Conservation (phyloP, 2,113 vertebrate genomes). For the Channa maculata region DNA sequence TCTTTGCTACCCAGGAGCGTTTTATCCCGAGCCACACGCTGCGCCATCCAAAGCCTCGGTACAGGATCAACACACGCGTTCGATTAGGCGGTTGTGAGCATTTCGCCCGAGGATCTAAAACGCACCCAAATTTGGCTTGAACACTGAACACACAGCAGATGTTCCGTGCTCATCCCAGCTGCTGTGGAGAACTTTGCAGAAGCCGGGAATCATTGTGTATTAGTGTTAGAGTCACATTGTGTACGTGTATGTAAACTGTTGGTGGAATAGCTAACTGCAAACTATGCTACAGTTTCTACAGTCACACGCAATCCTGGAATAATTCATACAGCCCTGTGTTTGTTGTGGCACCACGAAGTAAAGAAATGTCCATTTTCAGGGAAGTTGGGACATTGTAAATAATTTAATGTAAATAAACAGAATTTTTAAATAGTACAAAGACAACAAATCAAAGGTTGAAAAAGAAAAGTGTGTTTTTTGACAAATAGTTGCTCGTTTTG, state of each 20-base stretch:
- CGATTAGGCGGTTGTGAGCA: conserved; percentile 33
- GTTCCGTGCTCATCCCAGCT: conserved; percentile 68
- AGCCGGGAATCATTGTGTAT: conserved; percentile 61
- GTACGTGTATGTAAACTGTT: neutral
- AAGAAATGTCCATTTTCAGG: too few relatives aligned
- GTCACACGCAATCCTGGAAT: too few relatives aligned
- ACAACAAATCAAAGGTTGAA: too few relatives aligned
- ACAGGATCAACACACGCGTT: conserved; percentile 29
- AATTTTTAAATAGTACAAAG: too few relatives aligned
- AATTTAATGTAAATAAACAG: too few relatives aligned
- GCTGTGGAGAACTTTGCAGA: conserved; percentile 64
- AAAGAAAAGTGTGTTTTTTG: too few relatives aligned
- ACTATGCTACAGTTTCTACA: neutral
- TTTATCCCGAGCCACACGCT: conserved; percentile 23
- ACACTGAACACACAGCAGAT: conserved; percentile 60
- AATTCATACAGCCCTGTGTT: neutral
- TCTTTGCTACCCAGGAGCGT: conserved; percentile 8
- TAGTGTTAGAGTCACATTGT: conserved; percentile 46
- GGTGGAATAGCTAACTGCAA: conserved; percentile 11
- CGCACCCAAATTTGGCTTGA: conserved; percentile 47
- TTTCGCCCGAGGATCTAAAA: conserved; percentile 37
- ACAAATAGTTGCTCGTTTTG: too few relatives aligned
- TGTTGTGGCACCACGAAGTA: neutral
- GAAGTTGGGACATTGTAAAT: too few relatives aligned
- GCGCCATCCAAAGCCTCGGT: conserved; percentile 6